A percentile compares a stretch with the other conserved stretches of the same genome.
These are phyloP conservation scores for Drosophila murphyi DNA, from an alignment of 1,140 invertebrate species.

Conservation along the genomic window DNA sequence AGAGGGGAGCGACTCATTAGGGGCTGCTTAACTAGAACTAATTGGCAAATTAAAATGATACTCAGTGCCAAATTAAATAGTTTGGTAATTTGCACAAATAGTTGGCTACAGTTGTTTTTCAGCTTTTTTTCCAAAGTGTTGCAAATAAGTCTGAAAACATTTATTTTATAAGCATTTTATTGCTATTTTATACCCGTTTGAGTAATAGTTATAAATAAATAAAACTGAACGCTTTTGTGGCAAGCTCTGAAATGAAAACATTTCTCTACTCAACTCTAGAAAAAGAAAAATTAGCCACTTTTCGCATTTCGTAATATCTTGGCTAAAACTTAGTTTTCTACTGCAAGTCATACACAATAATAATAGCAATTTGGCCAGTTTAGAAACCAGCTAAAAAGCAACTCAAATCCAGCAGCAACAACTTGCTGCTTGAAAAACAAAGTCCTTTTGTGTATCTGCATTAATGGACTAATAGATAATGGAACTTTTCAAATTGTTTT, in stretches of 20 bases:
- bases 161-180: too few relatives aligned
- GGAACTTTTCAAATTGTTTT: conserved; percentile 71
- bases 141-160: too few relatives aligned
- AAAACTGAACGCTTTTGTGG: too few relatives aligned
- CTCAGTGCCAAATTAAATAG: conserved; percentile 1
- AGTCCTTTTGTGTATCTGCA: conserved; percentile 50
- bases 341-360: background rate
- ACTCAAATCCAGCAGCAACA: background rate
- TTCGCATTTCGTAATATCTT: too few relatives aligned
- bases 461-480: conserved; percentile 79
- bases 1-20: conserved; percentile 6
- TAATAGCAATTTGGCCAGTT: background rate
- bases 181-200: too few relatives aligned
- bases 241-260: too few relatives aligned
- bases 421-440: conserved; percentile 1
- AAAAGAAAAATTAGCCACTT: too few relatives aligned
- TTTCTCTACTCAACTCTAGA: too few relatives aligned
- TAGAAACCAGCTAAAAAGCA: conserved; percentile 3
- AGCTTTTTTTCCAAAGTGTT: too few relatives aligned
- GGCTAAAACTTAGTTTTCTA: background rate
- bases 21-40: conserved; percentile 35
- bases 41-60: conserved; percentile 35
- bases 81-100: background rate
- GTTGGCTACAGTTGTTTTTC: background rate
- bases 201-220: too few relatives aligned